Evolutionary conservation across 2,797 vertebrate genomes (phyloP), one percentile per base, ranked within the genome.

Genomic region (Microctenopoma stevenorrisi): DNA sequence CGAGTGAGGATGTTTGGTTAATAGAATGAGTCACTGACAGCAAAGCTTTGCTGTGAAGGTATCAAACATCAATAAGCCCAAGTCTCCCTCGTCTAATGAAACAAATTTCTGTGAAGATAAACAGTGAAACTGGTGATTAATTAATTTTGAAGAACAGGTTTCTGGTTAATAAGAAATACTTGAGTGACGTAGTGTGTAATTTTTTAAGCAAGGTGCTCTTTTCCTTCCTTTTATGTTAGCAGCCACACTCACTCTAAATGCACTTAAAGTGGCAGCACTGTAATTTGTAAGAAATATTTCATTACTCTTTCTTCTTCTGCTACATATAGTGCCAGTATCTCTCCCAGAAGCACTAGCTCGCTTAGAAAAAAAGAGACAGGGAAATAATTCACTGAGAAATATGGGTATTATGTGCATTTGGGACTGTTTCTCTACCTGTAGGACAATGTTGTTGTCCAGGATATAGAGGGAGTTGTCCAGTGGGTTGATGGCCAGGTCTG

Each of bases 401-500:
- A 11, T 38, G 15, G 16, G 7, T 25, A 16, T 4, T 13, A 16
- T 30, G 1, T 25, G 49, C 44, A 40, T 5, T 9, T 1, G 0
- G 30, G 30, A 11, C 0, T 11, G n/a, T 56, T 38, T 68, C 30
- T 70, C 3, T 80, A 93, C 92, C 92, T 93, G 93, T 2, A 94
- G 78, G 55, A 99, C 97, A 1, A 99, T 98, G 91, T 98, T 99
- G 94, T 98, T 98, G 94, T 99, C 97, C 83, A 99, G 94, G 68
- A 98, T 95, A 48, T 98, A 99, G 47, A 99, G 93, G 0, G 97
- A 98, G 83, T 99, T 97, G 90, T 99, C 97, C 83, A 98, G 89
- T 0, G 97, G 97, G 88, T 98, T 98, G 78, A 98, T 94, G 4
- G 96, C 94, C 64, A 99, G 94, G 84, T 98, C 97, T 68, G 97